These are phyloP conservation scores for Anthonomus grandis DNA, from an alignment of 1,140 invertebrate species.

Conservation along the genomic window DNA sequence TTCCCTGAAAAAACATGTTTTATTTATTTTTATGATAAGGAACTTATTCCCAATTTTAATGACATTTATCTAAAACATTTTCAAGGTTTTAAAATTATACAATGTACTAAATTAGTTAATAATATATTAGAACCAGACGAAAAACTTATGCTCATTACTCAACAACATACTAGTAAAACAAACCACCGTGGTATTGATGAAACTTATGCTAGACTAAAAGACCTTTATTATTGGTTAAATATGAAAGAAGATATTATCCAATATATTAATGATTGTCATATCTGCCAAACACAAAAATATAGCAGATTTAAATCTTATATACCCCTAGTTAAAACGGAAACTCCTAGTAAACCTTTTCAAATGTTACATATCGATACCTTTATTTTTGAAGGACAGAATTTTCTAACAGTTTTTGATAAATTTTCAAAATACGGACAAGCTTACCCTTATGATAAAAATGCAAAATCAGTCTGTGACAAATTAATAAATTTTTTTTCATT, in stretches of 20 bases:
- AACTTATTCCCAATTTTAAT: conserved; percentile 4
- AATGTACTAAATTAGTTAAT: conserved; percentile 1
- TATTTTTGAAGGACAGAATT: not conserved
- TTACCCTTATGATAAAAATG: conserved; percentile 9
- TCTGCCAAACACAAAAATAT: conserved; percentile 2
- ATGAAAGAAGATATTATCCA: conserved; percentile 16
- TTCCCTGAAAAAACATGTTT: not conserved
- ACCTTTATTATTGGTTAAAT: conserved; percentile 14
- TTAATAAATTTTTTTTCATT: conserved; percentile 27
- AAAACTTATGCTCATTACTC: not conserved
- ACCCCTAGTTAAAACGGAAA: conserved; percentile 8
- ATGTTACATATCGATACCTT: not conserved
- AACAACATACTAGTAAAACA: conserved; percentile 14
- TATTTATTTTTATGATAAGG: conserved; percentile 11
- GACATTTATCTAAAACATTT: not conserved
- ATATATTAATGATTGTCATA: conserved; percentile 26
- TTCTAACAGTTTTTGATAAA: conserved; percentile 5
- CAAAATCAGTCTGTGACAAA: conserved; percentile 13
- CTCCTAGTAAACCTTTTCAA: not conserved
- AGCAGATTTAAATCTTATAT: conserved; percentile 2
- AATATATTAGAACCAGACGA: not conserved
- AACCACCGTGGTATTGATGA: conserved; percentile 26
- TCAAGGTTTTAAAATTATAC: conserved; percentile 1
- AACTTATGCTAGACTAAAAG: conserved; percentile 16
- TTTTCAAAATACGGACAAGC: conserved; percentile 28